A percentile compares a stretch with the other conserved stretches of the same genome.
phyloP scores from a whole-genome alignment of 2,797 vertebrate genomes.

The Phaenicophaeus curvirostris region DNA sequence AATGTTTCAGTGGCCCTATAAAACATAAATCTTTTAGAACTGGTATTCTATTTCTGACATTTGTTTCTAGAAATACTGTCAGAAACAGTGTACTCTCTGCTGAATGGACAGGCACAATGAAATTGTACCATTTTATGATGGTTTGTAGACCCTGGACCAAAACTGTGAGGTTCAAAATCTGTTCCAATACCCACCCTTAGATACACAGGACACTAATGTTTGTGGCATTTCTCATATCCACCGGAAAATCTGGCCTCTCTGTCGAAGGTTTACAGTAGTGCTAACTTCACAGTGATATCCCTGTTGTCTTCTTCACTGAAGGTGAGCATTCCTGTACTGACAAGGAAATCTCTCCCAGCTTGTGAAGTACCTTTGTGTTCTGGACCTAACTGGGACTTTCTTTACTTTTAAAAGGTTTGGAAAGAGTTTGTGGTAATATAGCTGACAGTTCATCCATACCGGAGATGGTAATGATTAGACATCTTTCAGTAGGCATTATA shows the following conservation, averaged over 20 bases:
- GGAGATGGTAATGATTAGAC: not conserved
- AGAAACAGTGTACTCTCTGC: not conserved
- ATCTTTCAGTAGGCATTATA: conserved; percentile 30
- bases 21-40: not conserved
- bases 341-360: not conserved
- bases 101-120: not conserved
- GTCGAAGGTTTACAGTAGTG: not conserved
- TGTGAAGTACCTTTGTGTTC: not conserved
- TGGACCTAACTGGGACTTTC: not conserved
- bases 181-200: not conserved
- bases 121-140: not conserved
- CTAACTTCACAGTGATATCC: not conserved
- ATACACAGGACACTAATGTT: not conserved
- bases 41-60: not conserved
- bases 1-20: not conserved
- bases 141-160: not conserved
- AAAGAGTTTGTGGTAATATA: not conserved
- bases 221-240: not conserved
- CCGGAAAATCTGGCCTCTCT: not conserved
- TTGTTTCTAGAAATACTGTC: not conserved
- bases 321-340: not conserved
- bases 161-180: not conserved
- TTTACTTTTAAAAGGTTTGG: conserved; percentile 33
- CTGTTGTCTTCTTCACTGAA: not conserved
- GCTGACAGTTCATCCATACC: conserved; percentile 42